A percentile compares a stretch with the other conserved stretches of the same genome.
These are phyloP conservation scores for Seriola aureovittata DNA, from an alignment of 2,113 vertebrate species.

Conservation along the genomic window DNA sequence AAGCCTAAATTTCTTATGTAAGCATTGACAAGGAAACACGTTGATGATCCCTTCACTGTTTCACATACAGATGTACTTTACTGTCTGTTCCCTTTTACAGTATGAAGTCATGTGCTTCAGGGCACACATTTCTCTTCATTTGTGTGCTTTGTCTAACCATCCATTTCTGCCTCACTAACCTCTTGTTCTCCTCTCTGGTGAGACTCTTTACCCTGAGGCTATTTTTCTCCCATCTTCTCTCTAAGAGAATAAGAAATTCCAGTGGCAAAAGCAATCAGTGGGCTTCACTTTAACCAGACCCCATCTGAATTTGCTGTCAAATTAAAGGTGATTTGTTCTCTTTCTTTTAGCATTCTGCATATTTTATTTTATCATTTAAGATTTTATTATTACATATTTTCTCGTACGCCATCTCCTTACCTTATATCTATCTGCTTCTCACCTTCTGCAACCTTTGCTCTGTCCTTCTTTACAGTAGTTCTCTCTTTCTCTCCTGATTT, in stretches of 20 bases:
- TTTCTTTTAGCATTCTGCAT: slow-evolving; percentile 45
- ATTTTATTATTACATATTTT: background rate
- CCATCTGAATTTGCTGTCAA: slow-evolving; percentile 77
- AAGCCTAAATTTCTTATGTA: background rate
- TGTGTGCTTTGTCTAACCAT: slow-evolving; percentile 69
- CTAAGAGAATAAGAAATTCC: slow-evolving; percentile 83
- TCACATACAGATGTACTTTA: background rate
- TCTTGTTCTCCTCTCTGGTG: slow-evolving; percentile 76
- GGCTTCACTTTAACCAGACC: slow-evolving; percentile 62
- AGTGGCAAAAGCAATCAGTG: slow-evolving; percentile 81
- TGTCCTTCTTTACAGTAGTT: background rate
- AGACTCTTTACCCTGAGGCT: slow-evolving; percentile 77
- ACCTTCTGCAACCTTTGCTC: slow-evolving; percentile 4
- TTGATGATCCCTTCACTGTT: background rate
- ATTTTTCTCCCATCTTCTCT: slow-evolving; percentile 77
- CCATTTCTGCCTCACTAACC: slow-evolving; percentile 65
- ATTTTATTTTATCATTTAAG: slow-evolving; percentile 37
- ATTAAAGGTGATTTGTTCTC: slow-evolving; percentile 74
- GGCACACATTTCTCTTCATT: slow-evolving; percentile 51
- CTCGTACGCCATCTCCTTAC: background rate
- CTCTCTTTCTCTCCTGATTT: background rate
- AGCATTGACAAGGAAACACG: background rate
- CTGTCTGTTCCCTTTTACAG: background rate
- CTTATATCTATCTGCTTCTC: background rate
- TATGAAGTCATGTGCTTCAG: slow-evolving; percentile 6